Conservation (phyloP, 2,113 vertebrate species). For the Miniopterus natalensis region DNA sequence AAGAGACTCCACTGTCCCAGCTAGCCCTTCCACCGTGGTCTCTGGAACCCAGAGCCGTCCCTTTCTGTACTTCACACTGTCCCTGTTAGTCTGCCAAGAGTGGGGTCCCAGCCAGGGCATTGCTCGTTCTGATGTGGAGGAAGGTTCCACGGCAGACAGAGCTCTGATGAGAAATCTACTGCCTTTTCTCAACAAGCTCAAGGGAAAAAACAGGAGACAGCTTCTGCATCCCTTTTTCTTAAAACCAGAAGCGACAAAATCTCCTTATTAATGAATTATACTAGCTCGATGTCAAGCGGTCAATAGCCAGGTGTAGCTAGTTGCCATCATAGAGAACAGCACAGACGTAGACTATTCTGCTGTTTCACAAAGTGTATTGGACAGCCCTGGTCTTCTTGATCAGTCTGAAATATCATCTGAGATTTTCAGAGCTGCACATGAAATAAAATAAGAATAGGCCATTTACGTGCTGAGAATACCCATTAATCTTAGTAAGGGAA, state of each 20-base stretch:
- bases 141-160: neutral
- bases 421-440: neutral
- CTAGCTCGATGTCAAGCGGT: neutral
- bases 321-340: neutral
- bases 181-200: neutral
- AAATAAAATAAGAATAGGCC: neutral
- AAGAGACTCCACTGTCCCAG: neutral
- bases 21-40: neutral
- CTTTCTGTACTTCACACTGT: neutral
- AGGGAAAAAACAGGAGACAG: neutral
- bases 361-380: neutral
- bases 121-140: neutral
- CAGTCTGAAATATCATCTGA: neutral
- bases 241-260: neutral
- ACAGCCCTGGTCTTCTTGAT: neutral
- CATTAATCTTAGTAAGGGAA: constrained; percentile 38
- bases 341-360: neutral
- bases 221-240: neutral
- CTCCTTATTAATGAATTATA: constrained; percentile 41
- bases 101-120: neutral
- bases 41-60: neutral
- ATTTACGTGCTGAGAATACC: neutral
- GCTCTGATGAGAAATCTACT: neutral
- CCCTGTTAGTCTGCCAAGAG: neutral
- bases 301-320: neutral